Evolutionary conservation across 1,140 invertebrate genomes (phyloP), one percentile per base, ranked within the genome.

Genomic region (Homarus americanus): DNA sequence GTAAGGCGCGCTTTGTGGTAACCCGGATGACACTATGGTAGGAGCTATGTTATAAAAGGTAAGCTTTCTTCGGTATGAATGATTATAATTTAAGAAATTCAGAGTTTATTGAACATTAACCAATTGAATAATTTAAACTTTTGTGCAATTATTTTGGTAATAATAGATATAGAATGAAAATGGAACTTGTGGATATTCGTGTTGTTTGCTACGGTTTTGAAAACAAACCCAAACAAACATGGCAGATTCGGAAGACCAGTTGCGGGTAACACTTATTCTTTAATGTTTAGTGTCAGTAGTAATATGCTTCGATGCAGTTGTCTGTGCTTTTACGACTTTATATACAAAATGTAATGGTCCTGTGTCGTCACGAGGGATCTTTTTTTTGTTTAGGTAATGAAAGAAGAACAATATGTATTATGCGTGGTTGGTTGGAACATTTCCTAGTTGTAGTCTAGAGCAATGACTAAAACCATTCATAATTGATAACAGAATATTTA

Each of bases 151-250:
- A n/a, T n/a, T n/a, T n/a, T n/a, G n/a, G n/a, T n/a, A n/a, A n/a
- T n/a, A n/a, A n/a, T n/a, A n/a, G n/a, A n/a, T n/a, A n/a, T n/a
- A 4, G 7, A 32, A 28, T 69, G 63, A 69, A 32, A 69, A 69
- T 5, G 7, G n/a, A 9, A 10, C 5, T 69, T 69, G 63, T 4
- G 63, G 63, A 69, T 69, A 24, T 7, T 28, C 63, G n/a, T 69
- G 2, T 5, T 9, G 63, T 69, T 24, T 69, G 63, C 63, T 69
- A 9, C 63, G 32, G 28, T 17, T 32, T 32, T 12, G 63, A 69
- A 69, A 69, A 69, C 63, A 69, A 69, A 69, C 63, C 63, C 63
- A 69, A 69, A 69, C 63, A 69, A 69, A 69, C 32, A 69, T 69
- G 63, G 63, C 63, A 69, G 63, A 69, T 69, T 32, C 63, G n/a